Evolutionary conservation across 2,113 vertebrate species (phyloP).

Genomic region (Excalfactoria chinensis): DNA sequence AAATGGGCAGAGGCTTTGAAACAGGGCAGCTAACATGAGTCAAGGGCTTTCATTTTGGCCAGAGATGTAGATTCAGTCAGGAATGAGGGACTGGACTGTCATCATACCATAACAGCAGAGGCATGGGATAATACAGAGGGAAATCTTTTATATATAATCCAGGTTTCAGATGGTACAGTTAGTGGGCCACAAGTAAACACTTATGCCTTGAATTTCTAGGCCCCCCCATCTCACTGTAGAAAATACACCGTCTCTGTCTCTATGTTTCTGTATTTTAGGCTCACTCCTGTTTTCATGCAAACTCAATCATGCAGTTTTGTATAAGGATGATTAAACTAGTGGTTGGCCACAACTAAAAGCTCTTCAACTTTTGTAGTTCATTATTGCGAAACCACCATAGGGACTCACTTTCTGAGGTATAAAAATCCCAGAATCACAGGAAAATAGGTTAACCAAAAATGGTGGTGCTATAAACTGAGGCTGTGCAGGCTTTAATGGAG

Average conservation of each 20-base stretch:
- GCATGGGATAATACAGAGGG: background rate
- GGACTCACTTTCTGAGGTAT: background rate
- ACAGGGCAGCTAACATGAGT: background rate
- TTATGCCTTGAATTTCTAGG: background rate
- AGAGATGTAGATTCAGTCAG: background rate
- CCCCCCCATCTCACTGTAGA: background rate
- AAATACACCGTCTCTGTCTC: accelerated
- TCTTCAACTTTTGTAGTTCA: background rate
- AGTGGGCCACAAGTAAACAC: background rate
- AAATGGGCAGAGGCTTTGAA: background rate
- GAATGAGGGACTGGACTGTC: background rate
- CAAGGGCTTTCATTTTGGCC: background rate
- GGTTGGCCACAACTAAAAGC: background rate
- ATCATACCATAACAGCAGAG: background rate
- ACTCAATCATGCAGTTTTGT: background rate
- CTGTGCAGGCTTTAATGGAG: background rate
- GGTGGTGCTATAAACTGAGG: background rate
- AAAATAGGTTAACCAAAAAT: background rate
- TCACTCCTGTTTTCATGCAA: background rate
- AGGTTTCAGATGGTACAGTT: background rate
- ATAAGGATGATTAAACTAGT: background rate
- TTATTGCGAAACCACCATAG: background rate
- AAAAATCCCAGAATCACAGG: background rate
- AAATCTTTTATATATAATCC: background rate
- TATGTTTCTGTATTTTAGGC: background rate